Evolutionary conservation across 2,797 vertebrate species (phyloP).

Genomic region (Clarias platycephalus): DNA sequence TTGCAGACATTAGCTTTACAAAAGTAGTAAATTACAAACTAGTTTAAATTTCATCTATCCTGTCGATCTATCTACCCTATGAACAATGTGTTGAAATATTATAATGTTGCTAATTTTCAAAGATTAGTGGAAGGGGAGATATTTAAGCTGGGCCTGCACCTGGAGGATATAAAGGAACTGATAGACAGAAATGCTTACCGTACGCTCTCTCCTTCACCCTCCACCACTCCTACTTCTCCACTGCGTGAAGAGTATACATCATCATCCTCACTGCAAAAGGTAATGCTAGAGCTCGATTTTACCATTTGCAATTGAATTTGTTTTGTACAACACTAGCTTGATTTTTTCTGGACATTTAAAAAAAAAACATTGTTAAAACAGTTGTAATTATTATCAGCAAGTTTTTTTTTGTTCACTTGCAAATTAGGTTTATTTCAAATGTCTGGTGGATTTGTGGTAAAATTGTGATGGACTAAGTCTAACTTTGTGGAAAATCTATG

Average conservation of each 20-base stretch:
- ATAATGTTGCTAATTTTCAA: neutral
- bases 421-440: no score
- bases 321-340: neutral
- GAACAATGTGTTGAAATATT: neutral
- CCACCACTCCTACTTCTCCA: slow-evolving; percentile 56
- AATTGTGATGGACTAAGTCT: no score
- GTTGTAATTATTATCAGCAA: no score
- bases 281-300: slow-evolving; percentile 58
- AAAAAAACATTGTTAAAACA: no score
- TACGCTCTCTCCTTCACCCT: slow-evolving; percentile 60
- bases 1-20: no score
- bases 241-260: slow-evolving; percentile 37
- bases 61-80: neutral
- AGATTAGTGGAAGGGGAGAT: slow-evolving; percentile 87
- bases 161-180: slow-evolving; percentile 84
- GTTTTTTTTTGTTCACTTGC: no score
- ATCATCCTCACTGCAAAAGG: slow-evolving; percentile 69
- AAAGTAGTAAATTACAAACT: no score
- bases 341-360: slow-evolving; percentile 22
- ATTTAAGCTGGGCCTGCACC: slow-evolving; percentile 82
- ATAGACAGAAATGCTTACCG: slow-evolving; percentile 70
- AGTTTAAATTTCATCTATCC: neutral
- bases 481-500: no score
- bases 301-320: neutral
- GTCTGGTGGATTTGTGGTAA: no score